Evolutionary conservation across 2,888 invertebrate genomes (phyloP).

Genomic region (Proisotoma minuta): DNA sequence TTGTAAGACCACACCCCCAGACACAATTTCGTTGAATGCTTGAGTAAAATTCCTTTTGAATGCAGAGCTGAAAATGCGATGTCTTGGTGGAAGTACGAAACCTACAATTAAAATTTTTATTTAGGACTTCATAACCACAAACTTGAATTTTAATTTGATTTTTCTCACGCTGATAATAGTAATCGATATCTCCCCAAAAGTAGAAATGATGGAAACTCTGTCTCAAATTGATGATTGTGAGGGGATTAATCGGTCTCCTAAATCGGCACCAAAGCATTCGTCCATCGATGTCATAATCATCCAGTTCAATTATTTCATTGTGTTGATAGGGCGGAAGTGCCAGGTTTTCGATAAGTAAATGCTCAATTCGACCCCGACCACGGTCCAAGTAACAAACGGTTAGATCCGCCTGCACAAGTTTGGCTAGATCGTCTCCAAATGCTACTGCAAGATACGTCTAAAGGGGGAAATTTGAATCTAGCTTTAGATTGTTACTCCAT

Average conservation of each 20-base stretch:
- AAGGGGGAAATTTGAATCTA: too few relatives aligned
- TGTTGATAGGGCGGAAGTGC: constrained; percentile 30
- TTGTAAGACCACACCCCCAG: constrained; percentile 16
- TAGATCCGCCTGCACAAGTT: constrained; percentile 41
- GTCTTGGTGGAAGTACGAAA: constrained; percentile 34
- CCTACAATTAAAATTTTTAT: constrained; percentile 19
- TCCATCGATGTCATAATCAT: constrained; percentile 42
- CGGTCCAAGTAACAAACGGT: constrained; percentile 41
- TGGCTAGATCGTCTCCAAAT: constrained; percentile 42
- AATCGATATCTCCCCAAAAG: constrained; percentile 27
- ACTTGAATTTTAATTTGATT: background rate
- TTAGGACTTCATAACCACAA: background rate
- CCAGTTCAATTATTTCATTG: constrained; percentile 39
- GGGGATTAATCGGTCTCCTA: constrained; percentile 29
- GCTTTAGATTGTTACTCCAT: background rate
- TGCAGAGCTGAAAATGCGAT: constrained; percentile 31
- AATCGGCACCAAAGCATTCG: constrained; percentile 45
- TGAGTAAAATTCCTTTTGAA: constrained; percentile 37
- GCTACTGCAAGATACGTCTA: constrained; percentile 44
- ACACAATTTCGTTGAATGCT: constrained; percentile 38
- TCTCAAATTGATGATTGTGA: constrained; percentile 26
- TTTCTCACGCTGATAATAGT: constrained; percentile 29
- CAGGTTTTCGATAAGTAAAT: constrained; percentile 39
- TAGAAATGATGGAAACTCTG: constrained; percentile 37
- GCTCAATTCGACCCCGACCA: constrained; percentile 37